A percentile compares a stretch with the other conserved stretches of the same genome.
Conservation (phyloP, 2,888 invertebrate species). For the Lasioglossum malachurum region DNA sequence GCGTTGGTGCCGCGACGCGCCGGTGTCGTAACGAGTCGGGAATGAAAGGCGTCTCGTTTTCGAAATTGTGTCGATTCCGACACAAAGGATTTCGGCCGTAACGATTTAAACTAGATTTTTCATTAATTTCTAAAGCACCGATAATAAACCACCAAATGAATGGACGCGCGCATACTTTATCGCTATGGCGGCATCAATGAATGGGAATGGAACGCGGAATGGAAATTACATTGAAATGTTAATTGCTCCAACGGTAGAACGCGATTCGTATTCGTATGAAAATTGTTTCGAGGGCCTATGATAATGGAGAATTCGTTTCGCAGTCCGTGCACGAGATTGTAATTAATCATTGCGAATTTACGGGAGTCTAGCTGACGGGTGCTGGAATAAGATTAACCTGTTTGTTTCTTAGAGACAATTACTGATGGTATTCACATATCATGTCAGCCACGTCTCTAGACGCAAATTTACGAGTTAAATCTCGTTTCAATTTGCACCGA, state of each 20-base stretch:
- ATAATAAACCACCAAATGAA: not conserved
- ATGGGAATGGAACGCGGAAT: not conserved
- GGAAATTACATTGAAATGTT: constrained; percentile 42
- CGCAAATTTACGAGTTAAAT: not conserved
- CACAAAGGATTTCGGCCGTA: not conserved
- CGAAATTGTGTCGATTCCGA: not conserved
- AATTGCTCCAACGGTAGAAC: constrained; percentile 16
- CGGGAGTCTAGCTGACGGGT: not conserved
- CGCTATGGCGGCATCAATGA: not conserved
- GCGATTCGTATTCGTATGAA: constrained; percentile 16
- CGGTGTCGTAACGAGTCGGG: not conserved
- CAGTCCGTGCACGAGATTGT: constrained; percentile 4
- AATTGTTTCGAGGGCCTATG: constrained; percentile 28
- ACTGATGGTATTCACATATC: not conserved
- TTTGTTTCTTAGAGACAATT: not conserved
- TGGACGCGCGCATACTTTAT: not conserved
- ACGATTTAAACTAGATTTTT: constrained; percentile 1
- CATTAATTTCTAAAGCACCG: not conserved
- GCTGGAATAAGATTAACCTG: not conserved
- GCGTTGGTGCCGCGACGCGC: not conserved
- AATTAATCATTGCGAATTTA: constrained; percentile 30
- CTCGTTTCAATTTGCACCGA: not conserved
- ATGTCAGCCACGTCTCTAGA: not conserved
- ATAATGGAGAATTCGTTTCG: constrained; percentile 22
- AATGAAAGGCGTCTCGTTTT: not conserved